phyloP scores from a whole-genome alignment of 2,888 invertebrate genomes.

The Homarus gammarus region DNA sequence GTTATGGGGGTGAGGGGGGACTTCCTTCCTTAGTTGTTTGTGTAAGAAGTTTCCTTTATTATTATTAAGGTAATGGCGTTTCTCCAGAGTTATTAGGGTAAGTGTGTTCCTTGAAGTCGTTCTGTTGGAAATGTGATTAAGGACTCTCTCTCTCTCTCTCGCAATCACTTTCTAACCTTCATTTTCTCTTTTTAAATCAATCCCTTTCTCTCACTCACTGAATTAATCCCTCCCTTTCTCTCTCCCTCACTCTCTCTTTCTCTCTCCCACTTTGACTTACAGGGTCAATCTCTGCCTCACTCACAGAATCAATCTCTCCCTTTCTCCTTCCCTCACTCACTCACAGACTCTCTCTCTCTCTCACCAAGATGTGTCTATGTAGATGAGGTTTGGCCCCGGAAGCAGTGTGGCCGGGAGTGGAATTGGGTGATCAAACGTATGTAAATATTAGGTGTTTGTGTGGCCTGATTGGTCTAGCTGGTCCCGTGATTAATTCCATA shows the following conservation, averaged over 20 bases:
- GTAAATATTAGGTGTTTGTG: slow-evolving; percentile 48
- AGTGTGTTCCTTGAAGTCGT: too few relatives aligned
- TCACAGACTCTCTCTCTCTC: slow-evolving; percentile 4
- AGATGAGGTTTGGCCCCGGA: neutral
- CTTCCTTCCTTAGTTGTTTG: too few relatives aligned
- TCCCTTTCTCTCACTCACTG: too few relatives aligned
- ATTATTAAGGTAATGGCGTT: too few relatives aligned
- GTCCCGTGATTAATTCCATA: slow-evolving; percentile 35
- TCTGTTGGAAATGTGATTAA: neutral
- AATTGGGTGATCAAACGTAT: slow-evolving; percentile 39
- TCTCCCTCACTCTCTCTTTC: neutral
- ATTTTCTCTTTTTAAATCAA: too few relatives aligned
- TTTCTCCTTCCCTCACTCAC: neutral
- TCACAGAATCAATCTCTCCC: neutral
- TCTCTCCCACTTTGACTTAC: neutral
- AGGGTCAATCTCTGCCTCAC: too few relatives aligned
- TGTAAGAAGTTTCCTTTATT: too few relatives aligned
- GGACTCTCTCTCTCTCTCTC: too few relatives aligned
- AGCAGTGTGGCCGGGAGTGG: neutral
- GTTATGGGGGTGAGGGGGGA: too few relatives aligned
- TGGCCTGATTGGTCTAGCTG: slow-evolving; percentile 17
- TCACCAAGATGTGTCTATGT: neutral
- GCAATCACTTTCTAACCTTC: too few relatives aligned
- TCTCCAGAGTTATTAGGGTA: too few relatives aligned
- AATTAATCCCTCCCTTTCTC: neutral